Evolutionary conservation across 2,888 invertebrate genomes (phyloP).

Genomic region (Magallana nippona): DNA sequence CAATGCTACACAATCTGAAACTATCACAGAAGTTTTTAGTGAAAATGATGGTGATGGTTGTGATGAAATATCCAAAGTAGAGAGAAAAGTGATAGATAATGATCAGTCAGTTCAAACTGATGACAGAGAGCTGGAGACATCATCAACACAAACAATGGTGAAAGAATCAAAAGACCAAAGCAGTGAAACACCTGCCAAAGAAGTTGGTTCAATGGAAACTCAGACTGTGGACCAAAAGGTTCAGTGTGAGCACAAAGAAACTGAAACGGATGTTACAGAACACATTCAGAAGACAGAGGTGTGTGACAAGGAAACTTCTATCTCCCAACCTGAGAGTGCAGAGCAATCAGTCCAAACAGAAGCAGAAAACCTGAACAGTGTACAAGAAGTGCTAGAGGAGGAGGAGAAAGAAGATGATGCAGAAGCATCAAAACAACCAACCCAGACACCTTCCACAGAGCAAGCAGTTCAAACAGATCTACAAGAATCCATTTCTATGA

Average conservation of each 20-base stretch:
- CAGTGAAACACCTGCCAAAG: not conserved
- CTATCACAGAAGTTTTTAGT: not conserved
- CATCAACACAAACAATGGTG: not conserved
- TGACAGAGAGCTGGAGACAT: not conserved
- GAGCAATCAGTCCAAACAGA: not conserved
- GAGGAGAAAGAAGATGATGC: not conserved
- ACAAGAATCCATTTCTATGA: not conserved
- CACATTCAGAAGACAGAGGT: not conserved
- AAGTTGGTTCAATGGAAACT: not conserved
- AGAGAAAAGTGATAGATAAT: not conserved
- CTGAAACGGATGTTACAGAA: not conserved
- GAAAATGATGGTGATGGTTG: not conserved
- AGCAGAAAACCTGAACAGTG: not conserved
- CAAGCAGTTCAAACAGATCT: not conserved
- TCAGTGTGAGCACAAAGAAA: not conserved
- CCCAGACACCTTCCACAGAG: not conserved
- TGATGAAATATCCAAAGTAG: not conserved
- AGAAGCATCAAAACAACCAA: not conserved
- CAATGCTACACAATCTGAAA: not conserved
- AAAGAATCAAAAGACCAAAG: slow-evolving; percentile 9
- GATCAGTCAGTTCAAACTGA: slow-evolving; percentile 14
- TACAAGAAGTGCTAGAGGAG: not conserved
- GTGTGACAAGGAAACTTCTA: not conserved
- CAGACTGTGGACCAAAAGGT: not conserved
- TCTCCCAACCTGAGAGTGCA: not conserved